A percentile compares a stretch with the other conserved stretches of the same genome.
phyloP scores from a whole-genome alignment of 2,888 invertebrate genomes.

The Papilio demoleus region DNA sequence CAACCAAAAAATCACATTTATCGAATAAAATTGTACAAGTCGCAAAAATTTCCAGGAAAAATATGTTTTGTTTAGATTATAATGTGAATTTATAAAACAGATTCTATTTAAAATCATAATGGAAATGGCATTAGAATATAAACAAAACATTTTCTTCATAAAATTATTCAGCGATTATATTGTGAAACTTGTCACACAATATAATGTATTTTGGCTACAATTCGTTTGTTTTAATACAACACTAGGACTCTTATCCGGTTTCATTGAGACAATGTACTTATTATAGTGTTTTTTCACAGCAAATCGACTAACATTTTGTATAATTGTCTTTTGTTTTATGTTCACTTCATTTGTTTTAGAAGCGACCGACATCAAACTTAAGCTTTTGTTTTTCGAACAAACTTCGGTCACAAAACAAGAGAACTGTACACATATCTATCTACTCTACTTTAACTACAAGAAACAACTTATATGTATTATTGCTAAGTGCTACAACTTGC shows the following conservation, averaged over 20 bases:
- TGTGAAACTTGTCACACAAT: not conserved
- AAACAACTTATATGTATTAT: not conserved
- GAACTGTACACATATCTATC: not conserved
- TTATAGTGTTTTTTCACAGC: not conserved
- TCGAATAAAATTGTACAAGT: not conserved
- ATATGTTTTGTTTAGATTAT: not conserved
- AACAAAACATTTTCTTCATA: not conserved
- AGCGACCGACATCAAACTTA: not conserved
- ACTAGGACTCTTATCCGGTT: not conserved
- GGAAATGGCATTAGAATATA: not conserved
- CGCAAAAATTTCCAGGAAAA: not conserved
- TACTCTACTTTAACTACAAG: not conserved
- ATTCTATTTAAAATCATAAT: not conserved
- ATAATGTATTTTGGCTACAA: not conserved
- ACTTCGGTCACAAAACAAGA: not conserved
- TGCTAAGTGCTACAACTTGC: slow-evolving; percentile 18
- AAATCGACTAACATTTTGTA: not conserved
- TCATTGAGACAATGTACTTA: not conserved
- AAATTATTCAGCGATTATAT: not conserved
- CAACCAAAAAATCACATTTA: not conserved
- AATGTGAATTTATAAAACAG: not conserved
- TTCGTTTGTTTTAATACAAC: not conserved
- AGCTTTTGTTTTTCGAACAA: not conserved
- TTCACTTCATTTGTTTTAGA: not conserved
- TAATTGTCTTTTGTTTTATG: not conserved